Percentiles rank a stretch among this genome's conserved stretches.
phyloP scores from a whole-genome alignment of 2,797 vertebrate genomes.

The Sebastes oblongus region DNA sequence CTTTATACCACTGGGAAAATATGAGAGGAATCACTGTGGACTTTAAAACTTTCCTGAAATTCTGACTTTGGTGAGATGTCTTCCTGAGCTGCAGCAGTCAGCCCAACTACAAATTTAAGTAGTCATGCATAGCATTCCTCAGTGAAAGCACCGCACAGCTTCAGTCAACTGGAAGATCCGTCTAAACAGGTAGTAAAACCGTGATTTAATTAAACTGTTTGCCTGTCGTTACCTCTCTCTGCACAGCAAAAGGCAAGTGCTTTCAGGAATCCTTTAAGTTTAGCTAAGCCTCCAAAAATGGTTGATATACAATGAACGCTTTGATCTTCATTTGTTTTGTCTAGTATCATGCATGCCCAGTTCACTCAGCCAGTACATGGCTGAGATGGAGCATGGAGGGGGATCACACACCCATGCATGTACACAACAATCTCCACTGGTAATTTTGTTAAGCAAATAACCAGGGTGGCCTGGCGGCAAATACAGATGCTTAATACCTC shows the following conservation, averaged over 20 bases:
- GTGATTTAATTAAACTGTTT: conserved; percentile 6
- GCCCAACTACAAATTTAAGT: conserved; percentile 61
- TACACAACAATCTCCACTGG: conserved; percentile 42
- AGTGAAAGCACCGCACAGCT: conserved; percentile 38
- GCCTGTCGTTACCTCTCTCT: background rate
- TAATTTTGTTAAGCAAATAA: conserved; percentile 83
- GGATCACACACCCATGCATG: conserved; percentile 42
- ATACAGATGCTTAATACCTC: conserved; percentile 29
- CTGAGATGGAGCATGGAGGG: conserved; percentile 19
- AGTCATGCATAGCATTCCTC: conserved; percentile 81
- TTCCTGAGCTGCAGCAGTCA: conserved; percentile 10
- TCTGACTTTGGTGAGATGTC: background rate
- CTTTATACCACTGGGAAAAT: too few species aligned
- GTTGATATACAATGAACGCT: conserved; percentile 29
- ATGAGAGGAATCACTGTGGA: too few species aligned
- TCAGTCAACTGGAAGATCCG: conserved; percentile 67
- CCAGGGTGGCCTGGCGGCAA: conserved; percentile 43
- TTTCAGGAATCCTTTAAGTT: conserved; percentile 23
- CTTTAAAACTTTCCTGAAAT: background rate
- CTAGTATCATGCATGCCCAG: conserved; percentile 44
- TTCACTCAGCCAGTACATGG: conserved; percentile 41
- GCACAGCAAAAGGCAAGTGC: background rate
- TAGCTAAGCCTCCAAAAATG: conserved; percentile 4
- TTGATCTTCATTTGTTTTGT: conserved; percentile 59
- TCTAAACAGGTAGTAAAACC: conserved; percentile 28